Conservation (phyloP, 2,888 invertebrate genomes). For the Eueremaeus valkanovi region DNA sequence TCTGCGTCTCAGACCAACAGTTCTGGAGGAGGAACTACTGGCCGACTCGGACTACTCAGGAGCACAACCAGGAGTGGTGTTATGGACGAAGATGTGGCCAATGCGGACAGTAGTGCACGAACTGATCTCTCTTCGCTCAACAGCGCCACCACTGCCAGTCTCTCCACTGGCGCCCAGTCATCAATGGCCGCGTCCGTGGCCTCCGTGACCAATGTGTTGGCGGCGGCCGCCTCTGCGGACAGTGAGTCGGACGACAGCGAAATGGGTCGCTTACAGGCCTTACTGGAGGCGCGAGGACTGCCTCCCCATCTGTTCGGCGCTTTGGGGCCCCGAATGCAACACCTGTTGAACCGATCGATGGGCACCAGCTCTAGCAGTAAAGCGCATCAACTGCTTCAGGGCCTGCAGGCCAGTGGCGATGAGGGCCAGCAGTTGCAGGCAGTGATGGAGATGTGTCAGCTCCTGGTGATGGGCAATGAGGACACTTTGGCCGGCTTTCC, state of each 20-base stretch:
- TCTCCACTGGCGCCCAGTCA: constrained; percentile 1
- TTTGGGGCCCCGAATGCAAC: constrained; percentile 92
- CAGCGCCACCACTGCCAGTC: constrained; percentile 14
- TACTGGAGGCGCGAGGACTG: constrained; percentile 87
- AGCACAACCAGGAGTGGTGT: constrained; percentile 18
- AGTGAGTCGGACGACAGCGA: constrained; percentile 83
- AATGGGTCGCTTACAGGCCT: constrained; percentile 88
- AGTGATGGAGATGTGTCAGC: constrained; percentile 96
- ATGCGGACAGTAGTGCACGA: constrained; percentile 13
- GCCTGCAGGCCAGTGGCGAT: constrained; percentile 86
- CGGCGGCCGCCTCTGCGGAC: constrained; percentile 45
- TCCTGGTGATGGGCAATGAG: constrained; percentile 98
- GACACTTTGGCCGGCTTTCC: constrained; percentile 98
- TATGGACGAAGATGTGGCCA: constrained; percentile 33
- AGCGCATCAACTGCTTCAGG: constrained; percentile 86
- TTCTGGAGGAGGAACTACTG: constrained; percentile 31
- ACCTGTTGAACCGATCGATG: constrained; percentile 87
- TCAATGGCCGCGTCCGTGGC: constrained; percentile 14
- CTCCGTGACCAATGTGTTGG: constrained; percentile 23
- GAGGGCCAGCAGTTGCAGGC: constrained; percentile 94
- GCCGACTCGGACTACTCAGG: constrained; percentile 15
- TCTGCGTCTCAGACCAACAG: not conserved
- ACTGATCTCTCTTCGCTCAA: not conserved
- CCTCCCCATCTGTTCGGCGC: constrained; percentile 97
- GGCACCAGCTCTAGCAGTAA: constrained; percentile 78